Evolutionary conservation across 2,888 invertebrate genomes (phyloP), one percentile per base, ranked within the genome.

Genomic region (Salticus scenicus): DNA sequence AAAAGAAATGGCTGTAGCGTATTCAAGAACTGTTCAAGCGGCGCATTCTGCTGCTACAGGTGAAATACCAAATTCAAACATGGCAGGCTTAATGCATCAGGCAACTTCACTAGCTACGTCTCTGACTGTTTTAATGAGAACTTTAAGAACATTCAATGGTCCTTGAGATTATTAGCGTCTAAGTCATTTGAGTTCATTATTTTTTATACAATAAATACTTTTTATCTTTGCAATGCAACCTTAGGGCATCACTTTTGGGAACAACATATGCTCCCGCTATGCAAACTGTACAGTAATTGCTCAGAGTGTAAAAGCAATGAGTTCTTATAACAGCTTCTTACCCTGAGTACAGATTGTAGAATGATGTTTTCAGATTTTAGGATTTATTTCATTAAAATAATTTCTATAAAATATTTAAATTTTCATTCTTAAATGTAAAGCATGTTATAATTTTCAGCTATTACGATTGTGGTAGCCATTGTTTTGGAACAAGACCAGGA

Each of bases 1-100:
- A 1, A 94, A 95, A 90, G 96, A 96, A 91, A 96, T 96, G 73
- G 94, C 95, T 0, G 94, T 95, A 14, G 95, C 96, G 27, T 97
- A 96, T 91, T 94, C 95, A 82, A 95, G 95, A 89, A 93, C 96
- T 37, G 90, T 92, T 27, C 90, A 90, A 77, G 92, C 92, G 1
- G 92, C 92, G 7, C 94, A 95, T 24, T 94, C 94, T n/a, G 94
- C 95, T 0, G 94, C 95, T 88, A 95, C 96, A 90, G 94, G 93
- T 81, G 93, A 93, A 8, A 94, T 95, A 8, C 94, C 95, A 1
- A 92, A 92, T 88, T 91, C 92, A 0, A 90, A 91, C 79, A 92
- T 92, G 91, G 91, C 91, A 78, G 94, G 95, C 89, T 92, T 97
- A 87, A 96, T 97, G 66, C 92, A 95, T 66, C 94, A 96, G 90